Base-by-base conservation (phyloP, 2,113 vertebrate genomes). In the Pontoporia blainvillei region DNA sequence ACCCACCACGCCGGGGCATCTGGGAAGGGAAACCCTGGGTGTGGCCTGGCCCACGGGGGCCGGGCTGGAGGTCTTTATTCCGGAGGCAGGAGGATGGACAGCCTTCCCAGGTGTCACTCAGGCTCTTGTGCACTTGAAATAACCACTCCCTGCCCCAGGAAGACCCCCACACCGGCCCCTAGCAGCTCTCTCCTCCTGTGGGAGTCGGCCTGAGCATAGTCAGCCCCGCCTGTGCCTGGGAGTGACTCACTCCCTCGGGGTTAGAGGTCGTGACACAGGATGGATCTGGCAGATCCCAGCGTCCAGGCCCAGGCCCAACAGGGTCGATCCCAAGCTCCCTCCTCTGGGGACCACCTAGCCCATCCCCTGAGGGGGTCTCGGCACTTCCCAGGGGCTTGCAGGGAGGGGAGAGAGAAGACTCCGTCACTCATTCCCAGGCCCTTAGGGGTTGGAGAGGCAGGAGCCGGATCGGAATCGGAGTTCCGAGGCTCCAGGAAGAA, bases 271-370 rank as follows among this genome's bases (percentile, higher is more conserved):
- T 66, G 90, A 83, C 94, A 36, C 39, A 27, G 69, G 86, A 25
- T 54, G 87, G 81, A 86, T 92, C 88, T 71, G 96, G 81, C 81
- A 4, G 73, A 81, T 81, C 93, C 93, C 96, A 95, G 86, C 4
- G 0, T 66, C 71, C 67, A 61, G 85, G 84, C 73, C 73, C 44
- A 34, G 85, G 82, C 79, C 66, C 64, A 8, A 23, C 49, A 27
- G 67, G 25, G 85, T 34, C 69, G 21, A n/a, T 57, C 76, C 69
- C 59, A 17, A 14, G 61, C 75, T 79, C 64, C 89, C 67, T 71
- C 39, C 89, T 75, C 59, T 31, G 67, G 86, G 85, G 95, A 81
- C 84, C 54, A 61, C 73, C 49, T 27, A 21, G 36, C 61, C 83
- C 54, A 27, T 54, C 39, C 94, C 82, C 9, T 8, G 0, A 14